Evolutionary conservation across 2,113 vertebrate genomes (phyloP).

Genomic region (Ciconia boyciana): DNA sequence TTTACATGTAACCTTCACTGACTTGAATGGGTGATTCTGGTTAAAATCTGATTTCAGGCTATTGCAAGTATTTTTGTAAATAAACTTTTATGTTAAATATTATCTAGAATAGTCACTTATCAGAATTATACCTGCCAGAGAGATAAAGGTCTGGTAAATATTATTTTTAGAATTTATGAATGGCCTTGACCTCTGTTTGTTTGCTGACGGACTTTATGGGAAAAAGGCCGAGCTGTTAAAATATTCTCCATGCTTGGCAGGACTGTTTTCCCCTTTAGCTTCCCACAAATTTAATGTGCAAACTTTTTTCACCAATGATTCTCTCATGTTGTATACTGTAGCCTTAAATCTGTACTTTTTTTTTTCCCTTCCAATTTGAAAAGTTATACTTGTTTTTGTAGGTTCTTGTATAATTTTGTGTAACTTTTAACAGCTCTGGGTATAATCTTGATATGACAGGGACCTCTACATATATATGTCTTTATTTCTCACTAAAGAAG

Average conservation of each 20-base stretch:
- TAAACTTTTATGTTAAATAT: conserved; percentile 60
- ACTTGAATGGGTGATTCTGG: background rate
- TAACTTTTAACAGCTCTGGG: background rate
- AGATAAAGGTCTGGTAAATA: conserved; percentile 60
- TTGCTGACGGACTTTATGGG: conserved; percentile 9
- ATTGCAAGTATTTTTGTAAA: conserved; percentile 57
- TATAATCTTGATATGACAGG: background rate
- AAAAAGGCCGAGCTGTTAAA: background rate
- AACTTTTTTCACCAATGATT: background rate
- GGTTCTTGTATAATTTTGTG: background rate
- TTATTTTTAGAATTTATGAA: conserved; percentile 63
- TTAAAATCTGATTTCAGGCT: conserved; percentile 38
- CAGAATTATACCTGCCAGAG: conserved; percentile 48
- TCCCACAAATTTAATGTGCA: background rate
- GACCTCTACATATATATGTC: background rate
- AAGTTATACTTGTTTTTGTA: background rate
- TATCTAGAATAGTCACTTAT: conserved; percentile 50
- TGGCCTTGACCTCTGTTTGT: conserved; percentile 46
- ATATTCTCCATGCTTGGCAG: background rate
- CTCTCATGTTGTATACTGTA: background rate
- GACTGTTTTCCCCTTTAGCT: background rate
- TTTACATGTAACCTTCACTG: background rate
- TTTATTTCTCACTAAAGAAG: background rate
- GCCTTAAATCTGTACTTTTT: background rate
- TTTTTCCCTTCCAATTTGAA: background rate